Evolutionary conservation across 2,888 invertebrate genomes (phyloP).

Genomic region (Euspilapteryx auroguttella): DNA sequence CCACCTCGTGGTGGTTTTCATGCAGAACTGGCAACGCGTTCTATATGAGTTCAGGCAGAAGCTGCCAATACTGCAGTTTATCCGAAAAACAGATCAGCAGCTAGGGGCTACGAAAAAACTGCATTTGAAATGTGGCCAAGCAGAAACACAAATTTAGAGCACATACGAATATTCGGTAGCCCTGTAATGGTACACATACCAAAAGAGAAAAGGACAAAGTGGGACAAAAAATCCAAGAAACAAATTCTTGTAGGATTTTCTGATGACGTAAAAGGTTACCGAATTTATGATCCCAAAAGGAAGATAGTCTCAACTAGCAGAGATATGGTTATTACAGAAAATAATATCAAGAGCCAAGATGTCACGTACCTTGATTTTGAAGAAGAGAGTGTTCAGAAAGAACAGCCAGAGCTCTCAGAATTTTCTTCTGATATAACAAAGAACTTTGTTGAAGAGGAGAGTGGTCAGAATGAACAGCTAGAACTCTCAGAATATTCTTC

Average conservation of each 20-base stretch:
- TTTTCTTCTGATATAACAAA: neutral
- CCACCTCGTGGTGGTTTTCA: too few species aligned
- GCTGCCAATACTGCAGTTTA: too few species aligned
- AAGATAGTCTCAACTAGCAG: slow-evolving; percentile 7
- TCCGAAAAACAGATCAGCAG: slow-evolving; percentile 6
- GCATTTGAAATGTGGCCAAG: slow-evolving; percentile 10
- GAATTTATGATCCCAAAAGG: slow-evolving; percentile 8
- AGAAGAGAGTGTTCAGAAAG: slow-evolving; percentile 2
- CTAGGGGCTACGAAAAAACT: slow-evolving; percentile 9
- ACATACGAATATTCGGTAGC: slow-evolving; percentile 10
- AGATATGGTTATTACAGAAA: slow-evolving; percentile 8
- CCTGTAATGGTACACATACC: slow-evolving; percentile 10
- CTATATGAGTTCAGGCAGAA: too few species aligned
- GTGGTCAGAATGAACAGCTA: neutral
- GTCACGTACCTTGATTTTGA: too few species aligned
- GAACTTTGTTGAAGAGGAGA: neutral
- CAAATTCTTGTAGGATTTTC: slow-evolving; percentile 10
- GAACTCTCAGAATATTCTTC: neutral
- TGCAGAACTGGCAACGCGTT: too few species aligned
- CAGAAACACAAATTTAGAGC: slow-evolving; percentile 8
- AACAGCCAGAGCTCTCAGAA: neutral
- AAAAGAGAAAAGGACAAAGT: slow-evolving; percentile 9
- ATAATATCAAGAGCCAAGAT: slow-evolving; percentile 2
- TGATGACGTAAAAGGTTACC: slow-evolving; percentile 11
- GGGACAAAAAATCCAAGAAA: slow-evolving; percentile 10